A percentile compares a stretch with the other conserved stretches of the same genome.
phyloP scores from a whole-genome alignment of 1,140 invertebrate genomes.

The Drosophila bifasciata region DNA sequence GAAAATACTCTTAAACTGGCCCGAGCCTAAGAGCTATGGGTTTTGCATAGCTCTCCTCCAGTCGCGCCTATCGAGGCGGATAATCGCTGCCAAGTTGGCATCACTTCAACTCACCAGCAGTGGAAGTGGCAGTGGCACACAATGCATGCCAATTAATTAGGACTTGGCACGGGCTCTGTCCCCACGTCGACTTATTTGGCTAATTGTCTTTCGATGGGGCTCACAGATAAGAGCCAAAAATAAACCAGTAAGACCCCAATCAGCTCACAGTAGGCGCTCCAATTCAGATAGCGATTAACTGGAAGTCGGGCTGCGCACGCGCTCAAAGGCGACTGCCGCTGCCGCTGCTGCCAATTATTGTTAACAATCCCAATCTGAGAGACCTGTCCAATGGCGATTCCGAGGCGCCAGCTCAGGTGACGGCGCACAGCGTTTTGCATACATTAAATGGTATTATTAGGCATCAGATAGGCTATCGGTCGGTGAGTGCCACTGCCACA shows the following conservation, averaged over 20 bases:
- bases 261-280: constrained; percentile 18
- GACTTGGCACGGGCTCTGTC: constrained; percentile 51
- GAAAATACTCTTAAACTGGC: constrained; percentile 6
- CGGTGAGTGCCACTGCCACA: constrained; percentile 1
- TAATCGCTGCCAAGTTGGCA: constrained; percentile 73
- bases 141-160: constrained; percentile 79
- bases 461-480: constrained; percentile 32
- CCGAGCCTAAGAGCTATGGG: neutral
- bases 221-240: constrained; percentile 54
- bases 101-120: constrained; percentile 56
- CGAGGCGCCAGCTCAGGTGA: constrained; percentile 66
- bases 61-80: constrained; percentile 47
- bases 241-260: neutral
- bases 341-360: constrained; percentile 50
- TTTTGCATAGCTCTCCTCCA: constrained; percentile 53
- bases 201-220: constrained; percentile 69
- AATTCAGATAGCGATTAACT: constrained; percentile 39
- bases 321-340: constrained; percentile 36
- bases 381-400: constrained; percentile 1
- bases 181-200: constrained; percentile 69
- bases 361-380: constrained; percentile 34
- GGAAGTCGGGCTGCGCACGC: constrained; percentile 50
- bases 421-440: constrained; percentile 63
- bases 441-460: constrained; percentile 66
- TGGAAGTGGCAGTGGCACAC: constrained; percentile 23